Conservation (phyloP, 2,888 invertebrate species). For the Caenorhabditis sulstoni region DNA sequence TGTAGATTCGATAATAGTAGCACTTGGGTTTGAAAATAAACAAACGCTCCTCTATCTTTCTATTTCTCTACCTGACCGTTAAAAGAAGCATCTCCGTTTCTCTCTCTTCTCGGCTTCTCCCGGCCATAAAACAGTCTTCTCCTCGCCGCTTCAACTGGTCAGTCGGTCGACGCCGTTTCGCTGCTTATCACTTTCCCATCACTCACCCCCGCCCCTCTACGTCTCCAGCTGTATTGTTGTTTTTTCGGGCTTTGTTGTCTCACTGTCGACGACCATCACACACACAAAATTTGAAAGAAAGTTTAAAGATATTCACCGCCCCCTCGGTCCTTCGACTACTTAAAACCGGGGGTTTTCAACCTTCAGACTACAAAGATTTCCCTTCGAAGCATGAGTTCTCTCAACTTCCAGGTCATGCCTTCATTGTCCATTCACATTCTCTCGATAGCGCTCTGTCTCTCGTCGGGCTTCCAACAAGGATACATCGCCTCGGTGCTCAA, state of each 20-base stretch:
- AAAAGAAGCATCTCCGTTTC: background rate
- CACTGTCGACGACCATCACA: conserved; percentile 28
- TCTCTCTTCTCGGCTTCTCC: background rate
- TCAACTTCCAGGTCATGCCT: conserved; percentile 64
- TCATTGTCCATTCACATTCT: conserved; percentile 70
- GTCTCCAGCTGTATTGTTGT: conserved; percentile 56
- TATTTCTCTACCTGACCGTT: background rate
- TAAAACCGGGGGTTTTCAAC: conserved; percentile 8
- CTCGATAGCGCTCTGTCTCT: conserved; percentile 70
- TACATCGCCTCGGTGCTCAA: conserved; percentile 75
- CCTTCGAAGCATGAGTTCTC: background rate
- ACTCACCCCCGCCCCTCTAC: conserved; percentile 9
- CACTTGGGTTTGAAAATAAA: conserved; percentile 1
- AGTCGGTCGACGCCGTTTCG: conserved; percentile 38
- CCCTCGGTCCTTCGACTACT: conserved; percentile 14
- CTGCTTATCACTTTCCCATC: conserved; percentile 31
- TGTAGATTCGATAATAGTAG: too few species aligned
- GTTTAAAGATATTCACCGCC: conserved; percentile 37
- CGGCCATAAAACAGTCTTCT: conserved; percentile 19
- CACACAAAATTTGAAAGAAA: conserved; percentile 24
- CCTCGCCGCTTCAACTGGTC: conserved; percentile 44
- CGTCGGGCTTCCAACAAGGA: conserved; percentile 74
- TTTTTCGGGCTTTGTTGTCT: conserved; percentile 56
- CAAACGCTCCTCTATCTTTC: background rate
- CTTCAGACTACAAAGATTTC: background rate